These are phyloP conservation scores for Brachionus rotundiformis DNA, from an alignment of 1,140 invertebrate genomes.

Conservation along the genomic window DNA sequence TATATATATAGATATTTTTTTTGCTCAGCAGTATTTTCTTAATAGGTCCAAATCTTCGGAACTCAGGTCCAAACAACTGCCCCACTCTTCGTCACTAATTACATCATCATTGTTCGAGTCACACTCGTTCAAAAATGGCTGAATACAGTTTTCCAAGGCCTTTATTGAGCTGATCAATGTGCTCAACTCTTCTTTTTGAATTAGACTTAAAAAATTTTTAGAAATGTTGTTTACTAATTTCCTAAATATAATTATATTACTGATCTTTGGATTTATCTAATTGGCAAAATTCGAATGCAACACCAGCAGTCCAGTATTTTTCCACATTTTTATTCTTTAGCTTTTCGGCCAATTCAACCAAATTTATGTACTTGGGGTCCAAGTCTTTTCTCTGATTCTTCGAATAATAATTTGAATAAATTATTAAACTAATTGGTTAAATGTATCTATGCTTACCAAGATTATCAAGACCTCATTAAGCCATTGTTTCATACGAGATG, in stretches of 20 bases:
- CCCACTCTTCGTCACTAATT: conserved; percentile 49
- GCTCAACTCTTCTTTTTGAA: conserved; percentile 50
- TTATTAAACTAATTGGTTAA: too few relatives aligned
- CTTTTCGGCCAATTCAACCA: conserved; percentile 36
- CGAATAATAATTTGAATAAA: too few relatives aligned
- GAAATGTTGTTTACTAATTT: too few relatives aligned
- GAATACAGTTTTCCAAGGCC: conserved; percentile 51
- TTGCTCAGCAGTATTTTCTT: conserved; percentile 33
- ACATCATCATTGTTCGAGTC: conserved; percentile 40
- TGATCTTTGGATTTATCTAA: conserved; percentile 42
- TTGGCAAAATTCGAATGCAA: conserved; percentile 50
- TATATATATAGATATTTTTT: background rate
- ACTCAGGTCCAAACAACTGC: conserved; percentile 40
- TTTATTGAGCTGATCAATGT: conserved; percentile 29
- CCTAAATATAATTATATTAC: too few relatives aligned
- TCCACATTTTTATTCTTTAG: conserved; percentile 46
- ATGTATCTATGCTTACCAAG: too few relatives aligned
- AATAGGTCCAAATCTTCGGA: conserved; percentile 8
- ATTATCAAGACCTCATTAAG: conserved; percentile 8
- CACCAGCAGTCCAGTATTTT: conserved; percentile 50
- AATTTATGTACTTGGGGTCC: conserved; percentile 36
- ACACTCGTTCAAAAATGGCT: conserved; percentile 51
- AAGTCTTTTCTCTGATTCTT: conserved; percentile 48
- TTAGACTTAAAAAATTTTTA: background rate
- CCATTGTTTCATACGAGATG: conserved; percentile 48